Evolutionary conservation across 2,888 invertebrate species (phyloP).

Genomic region (Ceratothoa steindachneri): DNA sequence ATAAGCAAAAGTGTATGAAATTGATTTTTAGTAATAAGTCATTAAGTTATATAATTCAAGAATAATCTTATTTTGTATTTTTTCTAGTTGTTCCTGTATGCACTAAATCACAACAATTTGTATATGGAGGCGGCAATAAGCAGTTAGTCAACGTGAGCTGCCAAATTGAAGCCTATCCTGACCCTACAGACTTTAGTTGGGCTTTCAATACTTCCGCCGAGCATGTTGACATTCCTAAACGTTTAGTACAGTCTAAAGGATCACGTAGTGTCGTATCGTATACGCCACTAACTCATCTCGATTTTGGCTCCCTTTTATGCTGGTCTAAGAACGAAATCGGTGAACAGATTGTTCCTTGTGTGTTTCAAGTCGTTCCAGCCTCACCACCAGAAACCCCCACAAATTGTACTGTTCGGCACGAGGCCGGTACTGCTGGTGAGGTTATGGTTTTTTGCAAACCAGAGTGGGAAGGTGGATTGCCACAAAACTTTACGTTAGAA

Average conservation of each 20-base stretch:
- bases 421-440: constrained; percentile 37
- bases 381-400: constrained; percentile 34
- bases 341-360: constrained; percentile 74
- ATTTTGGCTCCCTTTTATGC: constrained; percentile 83
- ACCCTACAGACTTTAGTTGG: constrained; percentile 74
- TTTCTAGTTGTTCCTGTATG: constrained; percentile 67
- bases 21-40: too few relatives aligned
- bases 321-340: constrained; percentile 82
- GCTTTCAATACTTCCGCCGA: constrained; percentile 66
- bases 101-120: constrained; percentile 64
- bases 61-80: too few relatives aligned
- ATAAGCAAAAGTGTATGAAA: too few relatives aligned
- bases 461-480: constrained; percentile 40
- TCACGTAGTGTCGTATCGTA: constrained; percentile 72
- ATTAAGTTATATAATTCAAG: too few relatives aligned
- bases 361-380: constrained; percentile 51
- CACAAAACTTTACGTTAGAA: constrained; percentile 39
- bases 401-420: constrained; percentile 43
- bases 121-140: constrained; percentile 68
- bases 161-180: constrained; percentile 70
- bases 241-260: constrained; percentile 62
- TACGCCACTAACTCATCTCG: constrained; percentile 79
- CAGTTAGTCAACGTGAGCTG: constrained; percentile 67
- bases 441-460: constrained; percentile 35
- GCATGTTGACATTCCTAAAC: constrained; percentile 47